Evolutionary conservation across 2,113 vertebrate genomes (phyloP).

Genomic region (Spea bombifrons): DNA sequence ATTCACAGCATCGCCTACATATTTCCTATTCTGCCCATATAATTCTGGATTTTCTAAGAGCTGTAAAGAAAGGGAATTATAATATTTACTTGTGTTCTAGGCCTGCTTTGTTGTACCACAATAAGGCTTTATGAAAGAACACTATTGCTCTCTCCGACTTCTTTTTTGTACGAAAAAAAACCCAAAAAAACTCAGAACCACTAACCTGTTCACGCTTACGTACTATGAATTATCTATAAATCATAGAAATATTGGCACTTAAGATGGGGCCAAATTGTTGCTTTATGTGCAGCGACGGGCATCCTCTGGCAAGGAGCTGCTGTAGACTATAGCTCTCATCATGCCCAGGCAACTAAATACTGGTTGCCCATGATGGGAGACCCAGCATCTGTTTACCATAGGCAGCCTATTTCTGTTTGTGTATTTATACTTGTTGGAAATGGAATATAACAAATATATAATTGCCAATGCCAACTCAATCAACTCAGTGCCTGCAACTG

Average conservation of each 20-base stretch:
- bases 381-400: not conserved
- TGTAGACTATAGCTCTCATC: not conserved
- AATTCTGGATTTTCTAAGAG: not conserved
- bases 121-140: too few relatives aligned
- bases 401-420: not conserved
- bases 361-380: not conserved
- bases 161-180: not conserved
- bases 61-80: too few relatives aligned
- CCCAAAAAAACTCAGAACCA: not conserved
- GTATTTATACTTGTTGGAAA: conserved; percentile 61
- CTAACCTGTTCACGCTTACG: conserved; percentile 2
- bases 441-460: conserved; percentile 49
- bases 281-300: conserved; percentile 48
- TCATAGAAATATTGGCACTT: conserved; percentile 18
- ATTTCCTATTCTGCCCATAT: not conserved
- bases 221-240: not conserved
- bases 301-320: not conserved
- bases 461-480: conserved; percentile 51
- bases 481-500: conserved; percentile 8
- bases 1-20: not conserved
- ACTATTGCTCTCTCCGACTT: not conserved
- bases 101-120: too few relatives aligned
- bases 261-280: conserved; percentile 34
- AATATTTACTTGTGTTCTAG: too few relatives aligned
- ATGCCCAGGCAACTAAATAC: not conserved